Base-by-base conservation (phyloP, 2,797 vertebrate species). In the Lindbergichthys nudifrons region DNA sequence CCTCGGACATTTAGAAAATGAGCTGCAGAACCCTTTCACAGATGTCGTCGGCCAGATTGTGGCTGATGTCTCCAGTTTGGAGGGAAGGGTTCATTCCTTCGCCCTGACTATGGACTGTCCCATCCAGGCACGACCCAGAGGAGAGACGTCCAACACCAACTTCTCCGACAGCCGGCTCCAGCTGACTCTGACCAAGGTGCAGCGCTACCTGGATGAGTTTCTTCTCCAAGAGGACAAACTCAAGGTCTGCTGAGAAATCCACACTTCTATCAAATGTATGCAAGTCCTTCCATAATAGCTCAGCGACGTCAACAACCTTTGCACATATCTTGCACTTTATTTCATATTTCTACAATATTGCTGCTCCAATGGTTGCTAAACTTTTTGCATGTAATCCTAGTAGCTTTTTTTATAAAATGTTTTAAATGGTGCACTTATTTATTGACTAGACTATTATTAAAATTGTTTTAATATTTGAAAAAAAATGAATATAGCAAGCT, bases 171-270 rank as follows among this genome's bases (percentile, higher is more conserved):
- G 69, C 13, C 73, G 54, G 12, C 66, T 70, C 43, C 68, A 88
- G 45, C 32, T 69, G 53, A 75, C 51, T 8, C 75, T 93, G 77
- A 36, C 39, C 0, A 85, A 85, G 66, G 79, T 92, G 54, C 80
- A 93, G 73, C 23, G 12, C 48, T 93, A 92, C 75, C 76, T 94
- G 72, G 87, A 93, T 12, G 79, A 69, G 18, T 26, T 93, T 6
- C 62, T 80, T 26, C 73, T 75, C 26, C 81, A 91, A 73, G 73
- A 73, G 75, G 84, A 88, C 46, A 90, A 88, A 72, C 82, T 94
- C n/a, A 79, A 73, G n/a, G 30, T 81, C 58, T 93, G 93, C 75
- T 93, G 75, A 93, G 59, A 73, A 50, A 68, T 12, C 18, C 11
- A 15, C 30, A 16, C 14, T 9, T 6, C 13, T 1, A 26, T 4